A percentile compares a stretch with the other conserved stretches of the same genome.
Evolutionary conservation across 2,888 invertebrate genomes (phyloP).

Genomic region (Perdita meconis): DNA sequence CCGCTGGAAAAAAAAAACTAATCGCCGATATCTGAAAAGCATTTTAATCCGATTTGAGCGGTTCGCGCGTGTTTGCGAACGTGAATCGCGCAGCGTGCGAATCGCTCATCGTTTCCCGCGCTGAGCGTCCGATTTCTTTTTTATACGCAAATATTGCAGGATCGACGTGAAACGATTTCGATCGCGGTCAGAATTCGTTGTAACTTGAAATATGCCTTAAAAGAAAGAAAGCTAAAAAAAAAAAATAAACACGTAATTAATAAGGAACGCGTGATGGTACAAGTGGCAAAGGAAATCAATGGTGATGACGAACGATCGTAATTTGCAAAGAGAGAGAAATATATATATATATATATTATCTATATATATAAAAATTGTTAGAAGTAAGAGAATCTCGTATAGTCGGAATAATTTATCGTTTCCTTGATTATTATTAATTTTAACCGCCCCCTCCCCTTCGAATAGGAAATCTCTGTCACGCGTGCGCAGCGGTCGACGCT

Average conservation of each 20-base stretch:
- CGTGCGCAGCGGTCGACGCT: conserved; percentile 42
- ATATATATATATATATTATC: conserved; percentile 38
- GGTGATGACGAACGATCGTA: conserved; percentile 53
- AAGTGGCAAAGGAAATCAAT: conserved; percentile 57
- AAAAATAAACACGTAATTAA: conserved; percentile 35
- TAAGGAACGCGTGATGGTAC: conserved; percentile 58
- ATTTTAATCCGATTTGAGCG: conserved; percentile 21
- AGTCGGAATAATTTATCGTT: conserved; percentile 43
- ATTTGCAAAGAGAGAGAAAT: conserved; percentile 41
- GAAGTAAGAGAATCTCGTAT: conserved; percentile 52
- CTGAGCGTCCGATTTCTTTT: conserved; percentile 3
- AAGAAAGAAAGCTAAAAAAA: conserved; percentile 48
- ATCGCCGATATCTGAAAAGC: conserved; percentile 14
- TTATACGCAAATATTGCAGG: conserved; percentile 7
- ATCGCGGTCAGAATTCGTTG: conserved; percentile 28
- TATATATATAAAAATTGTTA: conserved; percentile 46
- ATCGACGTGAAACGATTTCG: conserved; percentile 17
- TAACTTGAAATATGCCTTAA: conserved; percentile 60
- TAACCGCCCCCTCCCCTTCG: not conserved
- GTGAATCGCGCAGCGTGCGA: conserved; percentile 5
- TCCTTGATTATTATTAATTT: conserved; percentile 20
- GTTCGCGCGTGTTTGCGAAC: conserved; percentile 11
- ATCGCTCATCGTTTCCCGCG: conserved; percentile 4
- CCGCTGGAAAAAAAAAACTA: not conserved
- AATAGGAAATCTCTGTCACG: conserved; percentile 16